Evolutionary conservation across 1,140 invertebrate genomes (phyloP).

Genomic region (Ladona fulva): DNA sequence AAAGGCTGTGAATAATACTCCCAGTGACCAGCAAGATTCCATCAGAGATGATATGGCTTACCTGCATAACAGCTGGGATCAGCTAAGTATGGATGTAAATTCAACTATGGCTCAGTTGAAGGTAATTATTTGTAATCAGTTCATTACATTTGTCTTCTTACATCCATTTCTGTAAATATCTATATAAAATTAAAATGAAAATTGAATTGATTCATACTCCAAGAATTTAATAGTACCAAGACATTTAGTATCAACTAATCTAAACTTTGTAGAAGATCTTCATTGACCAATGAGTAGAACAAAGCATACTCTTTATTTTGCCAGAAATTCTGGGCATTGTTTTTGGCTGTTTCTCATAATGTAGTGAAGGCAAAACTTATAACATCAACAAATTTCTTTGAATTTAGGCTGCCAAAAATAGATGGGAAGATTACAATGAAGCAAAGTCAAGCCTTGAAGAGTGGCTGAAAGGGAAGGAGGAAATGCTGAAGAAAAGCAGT

Average conservation of each 20-base stretch:
- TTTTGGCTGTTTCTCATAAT: too few relatives aligned
- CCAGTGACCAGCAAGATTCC: constrained; percentile 67
- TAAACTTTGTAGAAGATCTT: too few relatives aligned
- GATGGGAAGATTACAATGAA: constrained; percentile 75
- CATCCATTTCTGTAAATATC: too few relatives aligned
- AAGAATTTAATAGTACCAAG: too few relatives aligned
- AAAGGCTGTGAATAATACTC: constrained; percentile 70
- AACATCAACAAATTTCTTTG: neutral
- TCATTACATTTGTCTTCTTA: too few relatives aligned
- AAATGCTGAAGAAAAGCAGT: constrained; percentile 48
- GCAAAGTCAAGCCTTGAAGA: constrained; percentile 54
- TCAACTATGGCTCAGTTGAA: constrained; percentile 68
- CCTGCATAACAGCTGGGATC: constrained; percentile 71
- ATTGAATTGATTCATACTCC: too few relatives aligned
- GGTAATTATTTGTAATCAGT: constrained; percentile 17
- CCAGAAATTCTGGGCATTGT: too few relatives aligned
- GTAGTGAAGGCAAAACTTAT: too few relatives aligned
- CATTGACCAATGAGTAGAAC: too few relatives aligned
- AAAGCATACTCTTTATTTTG: too few relatives aligned
- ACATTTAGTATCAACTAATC: too few relatives aligned
- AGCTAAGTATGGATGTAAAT: constrained; percentile 69
- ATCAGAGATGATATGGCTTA: constrained; percentile 63
- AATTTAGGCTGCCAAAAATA: constrained; percentile 47
- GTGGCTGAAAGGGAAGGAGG: constrained; percentile 61
- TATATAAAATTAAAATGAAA: too few relatives aligned